A percentile compares a stretch with the other conserved stretches of the same genome.
phyloP scores from a whole-genome alignment of 2,113 vertebrate species.

The Chloropsis hardwickii region DNA sequence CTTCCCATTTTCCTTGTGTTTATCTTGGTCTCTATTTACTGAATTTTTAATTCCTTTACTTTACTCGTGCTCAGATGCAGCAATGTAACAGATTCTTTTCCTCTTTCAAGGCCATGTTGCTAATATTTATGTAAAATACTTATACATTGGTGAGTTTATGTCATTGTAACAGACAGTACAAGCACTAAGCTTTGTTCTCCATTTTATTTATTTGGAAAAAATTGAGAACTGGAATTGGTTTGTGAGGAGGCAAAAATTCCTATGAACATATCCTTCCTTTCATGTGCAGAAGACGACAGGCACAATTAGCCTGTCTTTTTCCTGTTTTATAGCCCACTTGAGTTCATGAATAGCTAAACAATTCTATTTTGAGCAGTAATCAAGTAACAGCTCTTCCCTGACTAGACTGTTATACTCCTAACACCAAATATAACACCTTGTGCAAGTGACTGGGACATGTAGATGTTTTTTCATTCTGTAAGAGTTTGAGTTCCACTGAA shows the following conservation, averaged over 20 bases:
- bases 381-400: background rate
- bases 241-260: background rate
- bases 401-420: background rate
- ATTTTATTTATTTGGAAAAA: background rate
- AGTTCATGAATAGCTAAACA: background rate
- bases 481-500: background rate
- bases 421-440: background rate
- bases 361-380: background rate
- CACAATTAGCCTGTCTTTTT: background rate
- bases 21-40: background rate
- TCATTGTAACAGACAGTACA: background rate
- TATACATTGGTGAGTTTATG: background rate
- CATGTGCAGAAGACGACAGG: background rate
- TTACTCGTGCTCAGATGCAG: background rate
- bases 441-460: background rate
- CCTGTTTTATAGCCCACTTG: background rate
- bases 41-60: background rate
- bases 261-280: background rate
- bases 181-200: background rate
- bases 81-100: rapidly evolving
- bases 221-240: background rate
- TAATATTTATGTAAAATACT: background rate
- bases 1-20: background rate
- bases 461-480: background rate
- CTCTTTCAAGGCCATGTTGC: background rate